Conservation (phyloP, 2,113 vertebrate species). For the Cyphomyrus discorhynchus region DNA sequence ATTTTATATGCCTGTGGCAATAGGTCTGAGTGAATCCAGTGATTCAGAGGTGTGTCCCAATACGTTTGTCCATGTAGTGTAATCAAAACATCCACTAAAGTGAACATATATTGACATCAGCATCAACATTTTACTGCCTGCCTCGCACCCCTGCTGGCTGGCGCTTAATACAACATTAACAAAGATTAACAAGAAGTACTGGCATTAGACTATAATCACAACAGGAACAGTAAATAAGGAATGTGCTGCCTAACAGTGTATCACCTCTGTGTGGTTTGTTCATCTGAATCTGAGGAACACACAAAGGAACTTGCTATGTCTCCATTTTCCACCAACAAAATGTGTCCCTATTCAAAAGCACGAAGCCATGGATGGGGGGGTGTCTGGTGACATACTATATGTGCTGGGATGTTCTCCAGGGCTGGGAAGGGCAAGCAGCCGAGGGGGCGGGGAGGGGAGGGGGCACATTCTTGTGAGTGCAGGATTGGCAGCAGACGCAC, state of each 20-base stretch:
- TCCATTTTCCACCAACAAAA: not conserved
- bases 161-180: too few relatives aligned
- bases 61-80: not conserved
- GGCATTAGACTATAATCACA: not conserved
- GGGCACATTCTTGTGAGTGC: not conserved
- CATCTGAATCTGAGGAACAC: not conserved
- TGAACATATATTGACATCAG: not conserved
- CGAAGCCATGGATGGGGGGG: not conserved
- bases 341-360: conserved; percentile 1
- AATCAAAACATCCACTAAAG: not conserved
- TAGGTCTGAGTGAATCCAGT: not conserved
- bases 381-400: not conserved
- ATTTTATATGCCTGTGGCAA: not conserved
- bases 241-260: not conserved
- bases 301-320: not conserved
- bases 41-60: not conserved
- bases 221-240: not conserved
- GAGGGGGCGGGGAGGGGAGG: not conserved
- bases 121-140: not conserved
- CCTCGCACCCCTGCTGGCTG: not conserved
- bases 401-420: not conserved
- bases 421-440: not conserved
- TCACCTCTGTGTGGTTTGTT: not conserved
- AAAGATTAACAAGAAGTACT: not conserved
- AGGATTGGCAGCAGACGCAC: not conserved